A percentile compares a stretch with the other conserved stretches of the same genome.
phyloP scores from a whole-genome alignment of 2,888 invertebrate species.

The Trissolcus brochymenae region DNA sequence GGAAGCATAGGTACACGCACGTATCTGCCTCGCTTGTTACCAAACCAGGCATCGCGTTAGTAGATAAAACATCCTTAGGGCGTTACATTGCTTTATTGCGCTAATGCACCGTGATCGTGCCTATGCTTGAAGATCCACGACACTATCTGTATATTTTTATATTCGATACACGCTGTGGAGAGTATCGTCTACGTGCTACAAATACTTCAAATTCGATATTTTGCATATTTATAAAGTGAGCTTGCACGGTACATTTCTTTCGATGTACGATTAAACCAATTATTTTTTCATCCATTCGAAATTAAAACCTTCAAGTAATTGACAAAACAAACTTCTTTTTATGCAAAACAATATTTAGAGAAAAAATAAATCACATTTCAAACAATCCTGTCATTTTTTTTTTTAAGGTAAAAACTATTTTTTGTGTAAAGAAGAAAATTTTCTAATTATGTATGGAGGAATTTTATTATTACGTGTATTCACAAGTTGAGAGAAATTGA shows the following conservation, averaged over 20 bases:
- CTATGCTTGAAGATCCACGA: conserved; percentile 59
- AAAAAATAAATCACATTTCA: too few relatives aligned
- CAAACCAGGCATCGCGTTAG: conserved; percentile 75
- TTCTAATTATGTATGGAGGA: too few relatives aligned
- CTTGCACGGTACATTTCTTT: conserved; percentile 31
- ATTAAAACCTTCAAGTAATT: too few relatives aligned
- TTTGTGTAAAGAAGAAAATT: too few relatives aligned
- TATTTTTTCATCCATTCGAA: neutral
- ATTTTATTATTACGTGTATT: too few relatives aligned
- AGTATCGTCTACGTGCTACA: conserved; percentile 57
- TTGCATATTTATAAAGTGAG: conserved; percentile 54
- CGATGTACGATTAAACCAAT: conserved; percentile 6
- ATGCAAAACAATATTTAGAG: too few relatives aligned
- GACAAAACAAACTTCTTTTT: neutral
- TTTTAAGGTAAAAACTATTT: too few relatives aligned
- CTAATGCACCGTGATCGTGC: conserved; percentile 64
- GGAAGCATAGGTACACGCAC: conserved; percentile 74
- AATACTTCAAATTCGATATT: conserved; percentile 58
- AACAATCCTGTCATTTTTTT: too few relatives aligned
- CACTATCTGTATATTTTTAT: conserved; percentile 59
- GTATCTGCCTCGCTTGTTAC: conserved; percentile 75
- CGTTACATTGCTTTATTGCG: conserved; percentile 61
- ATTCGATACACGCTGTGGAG: conserved; percentile 56
- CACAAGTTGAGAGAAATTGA: too few relatives aligned
- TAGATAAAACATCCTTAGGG: conserved; percentile 70